phyloP scores from a whole-genome alignment of 2,888 invertebrate genomes.

The Orthonychiurus folsomi region DNA sequence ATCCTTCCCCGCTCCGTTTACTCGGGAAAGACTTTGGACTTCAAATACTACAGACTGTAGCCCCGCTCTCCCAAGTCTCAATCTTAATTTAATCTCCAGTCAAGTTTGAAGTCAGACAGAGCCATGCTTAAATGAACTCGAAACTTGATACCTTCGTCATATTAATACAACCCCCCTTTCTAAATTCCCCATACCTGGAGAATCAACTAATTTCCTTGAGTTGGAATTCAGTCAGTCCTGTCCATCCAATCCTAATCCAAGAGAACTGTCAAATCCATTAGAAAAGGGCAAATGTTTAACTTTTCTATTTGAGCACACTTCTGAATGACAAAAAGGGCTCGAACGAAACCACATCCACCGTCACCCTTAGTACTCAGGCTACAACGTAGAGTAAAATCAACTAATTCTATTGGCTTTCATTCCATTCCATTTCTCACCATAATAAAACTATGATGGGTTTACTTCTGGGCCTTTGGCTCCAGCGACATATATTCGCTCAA shows the following conservation, averaged over 20 bases:
- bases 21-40: too few species aligned
- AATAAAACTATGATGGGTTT: neutral
- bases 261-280: neutral
- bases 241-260: too few species aligned
- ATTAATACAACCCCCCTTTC: neutral
- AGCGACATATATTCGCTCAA: too few species aligned
- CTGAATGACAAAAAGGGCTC: neutral
- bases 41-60: too few species aligned
- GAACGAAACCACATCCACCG: neutral
- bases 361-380: too few species aligned
- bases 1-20: neutral
- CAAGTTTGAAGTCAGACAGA: neutral
- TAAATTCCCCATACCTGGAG: neutral
- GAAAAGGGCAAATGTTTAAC: too few species aligned
- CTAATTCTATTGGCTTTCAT: conserved; percentile 1
- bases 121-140: neutral
- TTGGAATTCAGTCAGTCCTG: too few species aligned
- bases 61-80: neutral
- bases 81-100: conserved; percentile 1
- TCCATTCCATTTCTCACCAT: neutral
- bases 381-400: too few species aligned
- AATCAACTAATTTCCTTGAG: too few species aligned
- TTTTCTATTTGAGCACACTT: too few species aligned
- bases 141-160: neutral
- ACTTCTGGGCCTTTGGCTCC: too few species aligned